These are phyloP conservation scores for Chrysolina oricalcia DNA, from an alignment of 2,888 invertebrate species.

Conservation along the genomic window DNA sequence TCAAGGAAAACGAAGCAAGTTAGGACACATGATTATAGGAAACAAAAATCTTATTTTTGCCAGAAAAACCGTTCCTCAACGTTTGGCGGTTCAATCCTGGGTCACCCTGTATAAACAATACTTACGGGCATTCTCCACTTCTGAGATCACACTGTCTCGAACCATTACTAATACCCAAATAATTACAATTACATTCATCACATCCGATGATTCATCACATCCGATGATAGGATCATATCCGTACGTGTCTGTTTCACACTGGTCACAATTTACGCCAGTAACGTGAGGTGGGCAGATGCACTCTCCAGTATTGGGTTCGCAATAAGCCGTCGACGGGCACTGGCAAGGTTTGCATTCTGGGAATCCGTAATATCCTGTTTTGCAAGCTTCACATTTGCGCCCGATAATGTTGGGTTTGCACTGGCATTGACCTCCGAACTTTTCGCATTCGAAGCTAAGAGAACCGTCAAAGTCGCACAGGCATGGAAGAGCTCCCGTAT, in stretches of 20 bases:
- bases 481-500: conserved; percentile 93
- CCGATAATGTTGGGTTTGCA: conserved; percentile 96
- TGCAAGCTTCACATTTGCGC: conserved; percentile 85
- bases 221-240: conserved; percentile 96
- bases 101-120: conserved; percentile 46
- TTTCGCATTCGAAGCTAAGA: conserved; percentile 88
- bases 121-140: conserved; percentile 89
- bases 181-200: conserved; percentile 93
- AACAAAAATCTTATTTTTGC: too few species aligned
- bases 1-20: too few species aligned
- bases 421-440: conserved; percentile 96
- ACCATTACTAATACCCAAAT: conserved; percentile 83
- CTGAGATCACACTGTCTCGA: conserved; percentile 90
- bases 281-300: conserved; percentile 96
- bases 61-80: too few species aligned
- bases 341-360: conserved; percentile 93
- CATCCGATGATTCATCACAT: conserved; percentile 97
- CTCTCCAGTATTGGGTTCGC: conserved; percentile 81
- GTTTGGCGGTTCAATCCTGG: too few species aligned
- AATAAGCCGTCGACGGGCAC: conserved; percentile 88
- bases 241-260: conserved; percentile 90
- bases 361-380: conserved; percentile 95
- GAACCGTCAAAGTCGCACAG: conserved; percentile 93
- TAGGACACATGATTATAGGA: too few species aligned
- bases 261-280: conserved; percentile 90